Evolutionary conservation across 2,888 invertebrate species (phyloP).

Genomic region (Dermolepida albohirtum): DNA sequence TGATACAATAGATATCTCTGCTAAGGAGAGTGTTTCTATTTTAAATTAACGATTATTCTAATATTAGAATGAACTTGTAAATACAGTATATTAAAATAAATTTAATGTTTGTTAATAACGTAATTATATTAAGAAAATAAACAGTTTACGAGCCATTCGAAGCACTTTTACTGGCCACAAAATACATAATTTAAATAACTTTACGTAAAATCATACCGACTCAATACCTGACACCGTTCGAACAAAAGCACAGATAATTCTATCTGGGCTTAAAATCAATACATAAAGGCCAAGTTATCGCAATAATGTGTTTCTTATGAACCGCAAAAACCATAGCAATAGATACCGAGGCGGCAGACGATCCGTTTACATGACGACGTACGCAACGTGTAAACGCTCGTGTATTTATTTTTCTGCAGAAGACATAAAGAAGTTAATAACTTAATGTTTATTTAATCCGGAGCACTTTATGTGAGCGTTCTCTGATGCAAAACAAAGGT

Average conservation of each 20-base stretch:
- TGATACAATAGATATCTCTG: no score
- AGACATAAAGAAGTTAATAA: conserved; percentile 10
- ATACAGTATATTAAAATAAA: no score
- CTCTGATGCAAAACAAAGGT: conserved; percentile 8
- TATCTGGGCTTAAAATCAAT: conserved; percentile 27
- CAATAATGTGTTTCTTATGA: conserved; percentile 25
- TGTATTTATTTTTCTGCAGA: conserved; percentile 1
- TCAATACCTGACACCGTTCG: neutral
- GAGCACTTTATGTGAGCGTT: neutral
- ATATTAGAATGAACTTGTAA: no score
- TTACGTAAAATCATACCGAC: no score
- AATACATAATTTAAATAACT: no score
- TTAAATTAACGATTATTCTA: no score
- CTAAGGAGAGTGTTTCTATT: no score
- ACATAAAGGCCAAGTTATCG: conserved; percentile 32
- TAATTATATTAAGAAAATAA: no score
- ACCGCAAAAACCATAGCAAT: conserved; percentile 1
- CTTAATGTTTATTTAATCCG: conserved; percentile 23
- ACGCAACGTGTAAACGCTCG: conserved; percentile 9
- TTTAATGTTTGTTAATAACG: no score
- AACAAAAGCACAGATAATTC: conserved; percentile 24
- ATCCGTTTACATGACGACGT: neutral
- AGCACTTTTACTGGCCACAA: no score
- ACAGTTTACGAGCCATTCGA: no score
- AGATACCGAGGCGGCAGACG: neutral